phyloP scores from a whole-genome alignment of 2,888 invertebrate genomes.

The Andrena bicolor region DNA sequence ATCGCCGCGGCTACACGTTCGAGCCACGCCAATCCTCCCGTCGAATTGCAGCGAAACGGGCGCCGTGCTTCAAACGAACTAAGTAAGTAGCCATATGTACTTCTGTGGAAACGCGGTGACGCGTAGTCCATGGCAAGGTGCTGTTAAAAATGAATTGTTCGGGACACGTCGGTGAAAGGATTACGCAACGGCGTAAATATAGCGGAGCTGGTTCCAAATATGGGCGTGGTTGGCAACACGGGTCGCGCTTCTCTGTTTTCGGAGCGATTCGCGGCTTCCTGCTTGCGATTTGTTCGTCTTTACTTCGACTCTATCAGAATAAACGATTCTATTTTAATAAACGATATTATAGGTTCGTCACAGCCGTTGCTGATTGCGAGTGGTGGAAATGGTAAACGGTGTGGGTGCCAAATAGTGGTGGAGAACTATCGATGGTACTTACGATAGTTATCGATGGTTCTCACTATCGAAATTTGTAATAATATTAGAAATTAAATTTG shows the following conservation, averaged over 20 bases:
- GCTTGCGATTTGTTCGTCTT: constrained; percentile 2
- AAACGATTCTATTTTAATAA: too few relatives aligned
- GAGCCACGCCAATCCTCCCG: constrained; percentile 37
- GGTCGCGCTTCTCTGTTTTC: background rate
- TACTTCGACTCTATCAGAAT: background rate
- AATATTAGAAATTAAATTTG: too few relatives aligned
- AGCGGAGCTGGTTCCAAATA: constrained; percentile 11
- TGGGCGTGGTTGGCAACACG: constrained; percentile 10
- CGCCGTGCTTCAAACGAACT: background rate
- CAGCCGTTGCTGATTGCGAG: too few relatives aligned
- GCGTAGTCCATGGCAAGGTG: background rate
- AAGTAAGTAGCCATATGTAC: background rate
- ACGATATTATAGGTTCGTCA: too few relatives aligned
- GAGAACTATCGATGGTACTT: too few relatives aligned
- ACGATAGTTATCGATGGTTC: too few relatives aligned
- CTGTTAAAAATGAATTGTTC: constrained; percentile 36
- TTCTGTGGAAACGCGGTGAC: background rate
- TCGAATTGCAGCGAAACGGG: constrained; percentile 27
- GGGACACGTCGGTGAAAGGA: background rate
- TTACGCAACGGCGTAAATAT: constrained; percentile 42
- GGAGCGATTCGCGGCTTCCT: constrained; percentile 8
- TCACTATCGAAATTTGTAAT: too few relatives aligned
- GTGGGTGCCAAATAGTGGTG: too few relatives aligned
- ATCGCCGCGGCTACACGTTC: constrained; percentile 56
- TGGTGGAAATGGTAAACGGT: too few relatives aligned